phyloP scores from a whole-genome alignment of 2,888 invertebrate genomes.

The Leptopterna dolabrata region DNA sequence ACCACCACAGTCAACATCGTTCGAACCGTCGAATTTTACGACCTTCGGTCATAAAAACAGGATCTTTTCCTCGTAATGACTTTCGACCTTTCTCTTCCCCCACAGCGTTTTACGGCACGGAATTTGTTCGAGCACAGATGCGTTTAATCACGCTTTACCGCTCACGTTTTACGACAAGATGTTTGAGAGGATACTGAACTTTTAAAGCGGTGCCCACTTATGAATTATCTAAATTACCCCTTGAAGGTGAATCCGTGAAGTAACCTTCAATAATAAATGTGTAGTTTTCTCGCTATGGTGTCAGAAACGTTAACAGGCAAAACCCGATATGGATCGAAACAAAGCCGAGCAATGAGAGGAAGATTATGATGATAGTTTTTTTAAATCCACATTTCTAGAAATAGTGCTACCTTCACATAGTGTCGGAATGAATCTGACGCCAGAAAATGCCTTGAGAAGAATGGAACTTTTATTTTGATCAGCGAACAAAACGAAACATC shows the following conservation, averaged over 20 bases:
- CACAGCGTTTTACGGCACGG: neutral
- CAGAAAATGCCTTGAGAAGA: too few species aligned
- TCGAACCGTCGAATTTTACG: conserved; percentile 1
- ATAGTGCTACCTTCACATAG: too few species aligned
- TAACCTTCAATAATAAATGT: neutral
- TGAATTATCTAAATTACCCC: neutral
- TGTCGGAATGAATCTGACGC: too few species aligned
- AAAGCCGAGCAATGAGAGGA: too few species aligned
- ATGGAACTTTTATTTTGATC: too few species aligned
- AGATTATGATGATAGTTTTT: too few species aligned
- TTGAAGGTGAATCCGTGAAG: neutral
- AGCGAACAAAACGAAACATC: too few species aligned
- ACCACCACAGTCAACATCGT: neutral
- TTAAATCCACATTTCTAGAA: too few species aligned
- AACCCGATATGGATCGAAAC: too few species aligned
- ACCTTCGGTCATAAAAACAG: neutral
- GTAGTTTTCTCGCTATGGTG: neutral
- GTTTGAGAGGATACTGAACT: neutral
- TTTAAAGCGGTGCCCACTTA: neutral
- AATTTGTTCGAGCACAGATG: conserved; percentile 17
- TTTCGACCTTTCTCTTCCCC: conserved; percentile 3
- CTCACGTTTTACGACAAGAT: neutral
- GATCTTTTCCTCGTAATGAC: neutral
- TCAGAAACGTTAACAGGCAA: too few species aligned
- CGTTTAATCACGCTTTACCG: conserved; percentile 32